Conservation (phyloP, 2,888 invertebrate species). For the Spodoptera exigua region DNA sequence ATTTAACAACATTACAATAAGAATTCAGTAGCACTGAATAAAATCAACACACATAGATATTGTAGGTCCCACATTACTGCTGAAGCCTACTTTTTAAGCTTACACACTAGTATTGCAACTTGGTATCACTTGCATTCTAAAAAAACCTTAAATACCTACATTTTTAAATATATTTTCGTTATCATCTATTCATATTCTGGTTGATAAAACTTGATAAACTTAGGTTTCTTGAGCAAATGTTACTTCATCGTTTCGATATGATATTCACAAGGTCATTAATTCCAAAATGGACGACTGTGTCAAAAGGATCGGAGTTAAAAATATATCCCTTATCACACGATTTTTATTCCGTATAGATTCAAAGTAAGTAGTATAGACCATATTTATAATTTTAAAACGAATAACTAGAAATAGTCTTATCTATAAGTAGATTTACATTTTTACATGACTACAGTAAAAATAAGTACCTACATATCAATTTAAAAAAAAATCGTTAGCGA, state of each 20-base stretch:
- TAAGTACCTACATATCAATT: conserved; percentile 65
- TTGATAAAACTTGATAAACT: conserved; percentile 5
- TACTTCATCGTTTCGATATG: not conserved
- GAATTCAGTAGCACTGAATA: conserved; percentile 64
- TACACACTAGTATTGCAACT: conserved; percentile 87
- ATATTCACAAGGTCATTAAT: conserved; percentile 1
- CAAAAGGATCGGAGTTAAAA: not conserved
- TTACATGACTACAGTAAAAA: conserved; percentile 74
- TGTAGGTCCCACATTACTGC: conserved; percentile 69
- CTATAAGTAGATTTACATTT: conserved; percentile 77
- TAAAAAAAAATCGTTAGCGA: conserved; percentile 49
- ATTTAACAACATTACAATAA: conserved; percentile 82
- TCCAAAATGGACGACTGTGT: conserved; percentile 10
- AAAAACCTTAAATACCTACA: conserved; percentile 61
- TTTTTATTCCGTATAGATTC: conserved; percentile 46
- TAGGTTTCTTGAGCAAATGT: conserved; percentile 38
- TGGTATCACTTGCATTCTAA: conserved; percentile 84
- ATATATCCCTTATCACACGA: conserved; percentile 10
- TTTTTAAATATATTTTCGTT: conserved; percentile 52
- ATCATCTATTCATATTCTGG: conserved; percentile 31
- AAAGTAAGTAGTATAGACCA: conserved; percentile 56
- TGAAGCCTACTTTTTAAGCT: conserved; percentile 73
- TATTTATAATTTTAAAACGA: conserved; percentile 39
- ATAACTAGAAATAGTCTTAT: conserved; percentile 54
- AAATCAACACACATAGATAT: conserved; percentile 61